phyloP scores from a whole-genome alignment of 2,113 vertebrate species.

The Heptranchias perlo region DNA sequence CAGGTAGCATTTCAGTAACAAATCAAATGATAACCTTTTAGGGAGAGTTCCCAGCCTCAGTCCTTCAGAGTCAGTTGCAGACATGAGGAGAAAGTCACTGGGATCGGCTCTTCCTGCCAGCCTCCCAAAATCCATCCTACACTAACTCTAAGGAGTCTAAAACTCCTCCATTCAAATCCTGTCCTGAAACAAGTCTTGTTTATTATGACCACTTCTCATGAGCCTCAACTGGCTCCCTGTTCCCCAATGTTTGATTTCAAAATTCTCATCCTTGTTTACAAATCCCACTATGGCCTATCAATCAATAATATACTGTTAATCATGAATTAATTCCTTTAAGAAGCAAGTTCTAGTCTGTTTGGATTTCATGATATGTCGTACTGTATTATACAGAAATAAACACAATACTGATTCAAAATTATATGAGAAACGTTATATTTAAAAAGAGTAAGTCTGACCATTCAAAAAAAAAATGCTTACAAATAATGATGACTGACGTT shows the following conservation, averaged over 20 bases:
- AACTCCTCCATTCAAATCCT: neutral
- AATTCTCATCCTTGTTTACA: neutral
- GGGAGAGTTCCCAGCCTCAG: neutral
- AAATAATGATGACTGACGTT: neutral
- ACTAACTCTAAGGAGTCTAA: neutral
- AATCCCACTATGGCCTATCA: neutral
- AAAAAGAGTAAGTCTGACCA: too few relatives aligned
- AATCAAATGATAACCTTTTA: neutral
- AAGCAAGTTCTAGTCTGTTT: neutral
- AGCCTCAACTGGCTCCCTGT: neutral
- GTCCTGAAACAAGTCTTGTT: neutral
- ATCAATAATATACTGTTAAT: neutral
- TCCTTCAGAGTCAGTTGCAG: neutral
- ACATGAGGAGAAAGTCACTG: neutral
- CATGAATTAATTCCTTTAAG: neutral
- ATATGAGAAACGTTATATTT: too few relatives aligned
- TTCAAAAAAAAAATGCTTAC: too few relatives aligned
- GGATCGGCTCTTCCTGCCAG: neutral
- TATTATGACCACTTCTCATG: neutral
- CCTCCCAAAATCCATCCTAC: neutral
- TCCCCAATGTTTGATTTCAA: too few relatives aligned
- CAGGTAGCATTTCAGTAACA: neutral
- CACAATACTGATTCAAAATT: too few relatives aligned
- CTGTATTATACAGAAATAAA: neutral
- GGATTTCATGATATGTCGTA: neutral